Conservation (phyloP, 2,888 invertebrate genomes). For the Pheosia gnoma region DNA sequence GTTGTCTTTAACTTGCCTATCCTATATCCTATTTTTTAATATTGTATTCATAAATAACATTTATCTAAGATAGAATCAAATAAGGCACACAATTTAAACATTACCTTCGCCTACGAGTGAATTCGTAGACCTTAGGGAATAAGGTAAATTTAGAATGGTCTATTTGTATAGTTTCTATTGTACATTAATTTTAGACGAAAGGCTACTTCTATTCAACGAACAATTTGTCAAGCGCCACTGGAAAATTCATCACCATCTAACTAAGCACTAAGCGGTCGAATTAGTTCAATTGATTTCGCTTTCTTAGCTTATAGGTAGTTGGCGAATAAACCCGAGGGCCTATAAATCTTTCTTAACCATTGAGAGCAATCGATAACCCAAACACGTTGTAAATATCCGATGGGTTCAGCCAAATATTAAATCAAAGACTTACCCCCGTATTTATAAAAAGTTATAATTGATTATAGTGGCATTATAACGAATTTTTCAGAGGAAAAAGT, state of each 20-base stretch:
- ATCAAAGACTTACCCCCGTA: neutral
- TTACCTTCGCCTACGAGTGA: too few relatives aligned
- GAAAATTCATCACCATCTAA: constrained; percentile 7
- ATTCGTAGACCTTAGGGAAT: neutral
- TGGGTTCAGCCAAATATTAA: neutral
- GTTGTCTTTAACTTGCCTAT: too few relatives aligned
- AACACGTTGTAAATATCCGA: neutral
- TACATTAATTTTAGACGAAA: neutral
- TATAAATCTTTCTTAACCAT: constrained; percentile 26
- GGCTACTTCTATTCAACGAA: neutral
- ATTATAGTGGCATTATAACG: too few relatives aligned
- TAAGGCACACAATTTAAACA: too few relatives aligned
- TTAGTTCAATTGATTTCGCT: constrained; percentile 30
- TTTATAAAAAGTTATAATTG: too few relatives aligned
- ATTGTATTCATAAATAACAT: too few relatives aligned
- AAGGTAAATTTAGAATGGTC: neutral
- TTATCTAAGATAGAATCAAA: too few relatives aligned
- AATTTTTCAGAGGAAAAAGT: too few relatives aligned
- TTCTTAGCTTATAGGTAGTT: constrained; percentile 19
- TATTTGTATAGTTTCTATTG: neutral
- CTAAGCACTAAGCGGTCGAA: constrained; percentile 10
- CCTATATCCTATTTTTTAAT: too few relatives aligned
- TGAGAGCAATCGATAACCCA: constrained; percentile 3
- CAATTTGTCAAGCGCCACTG: constrained; percentile 12
- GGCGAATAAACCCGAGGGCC: constrained; percentile 11